phyloP scores from a whole-genome alignment of 2,888 invertebrate species.

The Lutraria lutraria region DNA sequence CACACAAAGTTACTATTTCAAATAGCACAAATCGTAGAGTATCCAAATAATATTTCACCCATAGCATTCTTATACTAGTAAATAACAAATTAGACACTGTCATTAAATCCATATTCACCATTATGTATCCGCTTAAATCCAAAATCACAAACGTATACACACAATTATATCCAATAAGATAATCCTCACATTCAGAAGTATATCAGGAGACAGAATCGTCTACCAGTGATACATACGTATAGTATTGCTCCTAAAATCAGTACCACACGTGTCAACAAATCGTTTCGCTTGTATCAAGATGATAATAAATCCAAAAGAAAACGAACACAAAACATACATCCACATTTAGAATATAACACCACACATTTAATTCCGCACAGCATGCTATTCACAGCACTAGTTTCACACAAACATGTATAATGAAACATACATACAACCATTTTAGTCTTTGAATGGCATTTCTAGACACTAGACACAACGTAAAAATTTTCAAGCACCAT shows the following conservation, averaged over 20 bases:
- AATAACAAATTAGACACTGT: background rate
- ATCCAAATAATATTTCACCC: background rate
- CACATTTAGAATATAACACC: slow-evolving; percentile 10
- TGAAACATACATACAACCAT: background rate
- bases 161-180: background rate
- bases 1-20: background rate
- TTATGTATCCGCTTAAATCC: background rate
- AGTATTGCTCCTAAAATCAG: too few species aligned
- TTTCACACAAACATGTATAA: background rate
- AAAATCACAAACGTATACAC: background rate
- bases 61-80: background rate
- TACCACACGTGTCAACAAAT: too few species aligned
- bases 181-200: too few species aligned
- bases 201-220: too few species aligned
- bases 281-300: too few species aligned
- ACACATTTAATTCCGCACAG: background rate
- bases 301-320: too few species aligned
- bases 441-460: background rate
- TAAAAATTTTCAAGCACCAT: background rate
- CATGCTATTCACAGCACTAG: background rate
- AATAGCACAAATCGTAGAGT: background rate
- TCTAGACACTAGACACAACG: background rate
- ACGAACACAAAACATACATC: background rate
- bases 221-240: too few species aligned
- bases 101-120: too few species aligned